These are phyloP conservation scores for Medauroidea extradentata DNA, from an alignment of 1,140 invertebrate species.

Conservation along the genomic window DNA sequence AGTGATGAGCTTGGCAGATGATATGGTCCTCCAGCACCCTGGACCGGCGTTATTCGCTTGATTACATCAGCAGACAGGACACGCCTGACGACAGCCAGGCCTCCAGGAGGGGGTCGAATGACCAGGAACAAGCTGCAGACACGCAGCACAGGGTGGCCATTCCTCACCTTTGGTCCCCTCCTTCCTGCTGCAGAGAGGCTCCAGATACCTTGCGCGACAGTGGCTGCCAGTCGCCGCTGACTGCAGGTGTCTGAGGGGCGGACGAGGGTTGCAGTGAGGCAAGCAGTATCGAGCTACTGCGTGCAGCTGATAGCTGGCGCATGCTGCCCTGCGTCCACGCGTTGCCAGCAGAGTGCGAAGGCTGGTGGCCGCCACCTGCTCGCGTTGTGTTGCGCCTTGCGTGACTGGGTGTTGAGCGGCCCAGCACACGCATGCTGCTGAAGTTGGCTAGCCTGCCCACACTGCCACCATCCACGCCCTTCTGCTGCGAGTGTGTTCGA, in stretches of 20 bases:
- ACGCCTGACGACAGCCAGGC: too few species aligned
- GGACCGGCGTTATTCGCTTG: too few species aligned
- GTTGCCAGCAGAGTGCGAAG: too few species aligned
- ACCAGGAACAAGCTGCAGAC: too few species aligned
- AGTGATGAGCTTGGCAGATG: too few species aligned
- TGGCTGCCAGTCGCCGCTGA: neutral
- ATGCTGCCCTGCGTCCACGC: slow-evolving; percentile 39
- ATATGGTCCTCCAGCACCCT: too few species aligned
- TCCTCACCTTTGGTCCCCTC: too few species aligned
- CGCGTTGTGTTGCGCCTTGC: slow-evolving; percentile 49
- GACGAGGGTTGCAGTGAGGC: neutral
- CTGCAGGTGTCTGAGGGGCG: slow-evolving; percentile 8
- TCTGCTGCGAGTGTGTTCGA: slow-evolving; percentile 40
- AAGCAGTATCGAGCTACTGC: neutral
- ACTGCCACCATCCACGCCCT: slow-evolving; percentile 34
- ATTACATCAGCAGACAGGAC: too few species aligned
- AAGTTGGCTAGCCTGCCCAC: slow-evolving; percentile 44
- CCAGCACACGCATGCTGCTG: slow-evolving; percentile 49
- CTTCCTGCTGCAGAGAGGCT: too few species aligned
- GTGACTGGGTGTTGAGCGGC: slow-evolving; percentile 39
- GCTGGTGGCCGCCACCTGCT: slow-evolving; percentile 19
- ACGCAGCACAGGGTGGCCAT: too few species aligned
- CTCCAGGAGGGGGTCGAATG: too few species aligned
- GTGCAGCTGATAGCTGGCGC: slow-evolving; percentile 28
- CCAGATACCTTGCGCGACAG: neutral